Conservation (phyloP, 2,888 invertebrate species). For the Limnephilus auricula region DNA sequence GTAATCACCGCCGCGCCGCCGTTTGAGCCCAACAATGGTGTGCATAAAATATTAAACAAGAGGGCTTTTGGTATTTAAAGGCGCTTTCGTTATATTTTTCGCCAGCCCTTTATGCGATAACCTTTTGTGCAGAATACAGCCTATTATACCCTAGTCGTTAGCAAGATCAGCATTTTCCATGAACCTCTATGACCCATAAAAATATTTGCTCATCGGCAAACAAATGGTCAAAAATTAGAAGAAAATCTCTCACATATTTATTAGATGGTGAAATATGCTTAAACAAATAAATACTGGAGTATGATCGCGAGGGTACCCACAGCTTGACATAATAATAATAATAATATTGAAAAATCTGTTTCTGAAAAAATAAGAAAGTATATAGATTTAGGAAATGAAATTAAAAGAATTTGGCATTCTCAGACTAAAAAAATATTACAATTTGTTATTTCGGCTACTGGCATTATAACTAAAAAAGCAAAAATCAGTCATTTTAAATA, state of each 20-base stretch:
- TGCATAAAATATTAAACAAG: not conserved
- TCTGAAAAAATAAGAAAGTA: too few relatives aligned
- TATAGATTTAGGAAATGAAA: too few relatives aligned
- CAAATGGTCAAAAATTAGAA: not conserved
- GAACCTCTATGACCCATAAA: constrained; percentile 52
- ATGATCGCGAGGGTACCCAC: too few relatives aligned
- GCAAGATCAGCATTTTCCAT: constrained; percentile 57
- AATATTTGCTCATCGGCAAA: constrained; percentile 50
- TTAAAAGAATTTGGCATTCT: too few relatives aligned
- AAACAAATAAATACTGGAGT: too few relatives aligned
- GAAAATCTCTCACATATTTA: not conserved
- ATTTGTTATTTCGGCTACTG: too few relatives aligned
- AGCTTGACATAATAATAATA: too few relatives aligned
- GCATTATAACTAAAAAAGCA: too few relatives aligned
- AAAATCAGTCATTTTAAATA: too few relatives aligned
- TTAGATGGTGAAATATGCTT: not conserved
- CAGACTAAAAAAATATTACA: too few relatives aligned
- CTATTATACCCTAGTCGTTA: constrained; percentile 53
- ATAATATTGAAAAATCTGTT: too few relatives aligned
- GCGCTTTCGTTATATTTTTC: not conserved
- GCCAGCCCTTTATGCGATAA: constrained; percentile 42
- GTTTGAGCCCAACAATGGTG: not conserved
- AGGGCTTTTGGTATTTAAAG: constrained; percentile 6
- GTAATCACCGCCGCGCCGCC: not conserved
- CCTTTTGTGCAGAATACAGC: not conserved